These are phyloP conservation scores for Oasisia sp. DNA, from an alignment of 2,888 invertebrate species.

Conservation along the genomic window DNA sequence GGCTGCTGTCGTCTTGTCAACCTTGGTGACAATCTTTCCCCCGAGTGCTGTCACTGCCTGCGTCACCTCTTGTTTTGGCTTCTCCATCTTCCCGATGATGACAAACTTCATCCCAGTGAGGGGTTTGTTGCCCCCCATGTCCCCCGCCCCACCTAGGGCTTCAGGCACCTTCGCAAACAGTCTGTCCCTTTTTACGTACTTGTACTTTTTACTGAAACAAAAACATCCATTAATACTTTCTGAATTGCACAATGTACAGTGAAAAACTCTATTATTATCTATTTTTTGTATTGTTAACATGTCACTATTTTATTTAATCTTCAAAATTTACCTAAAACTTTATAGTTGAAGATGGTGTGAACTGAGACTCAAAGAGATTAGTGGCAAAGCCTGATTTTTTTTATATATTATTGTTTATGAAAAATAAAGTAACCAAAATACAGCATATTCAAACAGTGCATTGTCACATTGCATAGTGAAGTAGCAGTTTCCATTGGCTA, in stretches of 20 bases:
- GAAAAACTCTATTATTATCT: too few species aligned
- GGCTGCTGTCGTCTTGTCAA: conserved; percentile 76
- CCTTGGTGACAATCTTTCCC: conserved; percentile 77
- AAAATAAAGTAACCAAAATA: too few species aligned
- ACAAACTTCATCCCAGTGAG: conserved; percentile 83
- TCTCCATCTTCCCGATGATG: conserved; percentile 67
- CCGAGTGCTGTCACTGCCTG: conserved; percentile 79
- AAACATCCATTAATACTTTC: neutral
- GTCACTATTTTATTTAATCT: too few species aligned
- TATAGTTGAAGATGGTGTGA: too few species aligned
- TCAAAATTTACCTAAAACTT: too few species aligned
- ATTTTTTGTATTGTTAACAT: too few species aligned
- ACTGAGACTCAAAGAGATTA: too few species aligned
- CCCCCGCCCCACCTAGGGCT: conserved; percentile 34
- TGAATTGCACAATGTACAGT: neutral
- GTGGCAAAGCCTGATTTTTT: too few species aligned
- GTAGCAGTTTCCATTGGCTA: too few species aligned
- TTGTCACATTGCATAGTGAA: too few species aligned
- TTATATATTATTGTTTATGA: too few species aligned
- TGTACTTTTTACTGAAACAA: conserved; percentile 66
- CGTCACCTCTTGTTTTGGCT: conserved; percentile 73
- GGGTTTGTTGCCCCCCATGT: conserved; percentile 47
- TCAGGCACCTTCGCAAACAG: conserved; percentile 48
- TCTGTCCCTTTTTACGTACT: conserved; percentile 61
- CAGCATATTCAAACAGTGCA: too few species aligned